Evolutionary conservation across 1,140 invertebrate genomes (phyloP), one percentile per base, ranked within the genome.

Genomic region (Lepidurus arcticus): DNA sequence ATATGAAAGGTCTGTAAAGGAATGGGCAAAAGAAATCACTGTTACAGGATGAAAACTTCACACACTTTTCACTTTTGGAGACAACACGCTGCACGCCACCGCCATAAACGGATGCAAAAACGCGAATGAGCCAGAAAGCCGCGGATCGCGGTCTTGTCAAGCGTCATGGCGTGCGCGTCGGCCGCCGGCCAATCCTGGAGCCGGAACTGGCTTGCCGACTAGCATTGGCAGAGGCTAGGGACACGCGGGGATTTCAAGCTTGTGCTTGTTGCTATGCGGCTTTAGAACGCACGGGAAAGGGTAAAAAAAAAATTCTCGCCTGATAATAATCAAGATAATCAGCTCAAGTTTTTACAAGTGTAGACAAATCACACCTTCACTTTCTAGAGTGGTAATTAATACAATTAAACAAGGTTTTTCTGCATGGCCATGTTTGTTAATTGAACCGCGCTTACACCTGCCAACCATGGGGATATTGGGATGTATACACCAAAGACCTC

Each of bases 41-140:
- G 34, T 34, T 34, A 3, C 3, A 34, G 34, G 34, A 34, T 4
- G 34, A 34, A 34, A 34, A 2, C 34, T 34, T 34, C 0, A 34
- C 34, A 34, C 34, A 34, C 34, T 34, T 34, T 34, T 34, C 53
- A 65, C 53, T 13, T 65, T 65, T 7, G 21, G 53, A 65, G 53
- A 65, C 16, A 65, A 65, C 34, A 65, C 16, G 53, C 16, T n/a
- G 21, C 53, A 65, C 53, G 53, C 53, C 53, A 65, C 53, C 8
- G 5, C 53, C 53, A 65, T 65, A 65, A 65, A 65, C 53, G 53
- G 53, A 65, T 65, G 53, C 53, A 65, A 65, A 65, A 65, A 65
- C 53, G 53, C 53, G 53, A 65, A 65, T 65, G 53, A 65, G 9
- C 53, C 21, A 7, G 6, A 7, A 21, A 65, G 53, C 16, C 53